A percentile compares a stretch with the other conserved stretches of the same genome.
Evolutionary conservation across 2,113 vertebrate species (phyloP).

Genomic region (Trachemys scripta): DNA sequence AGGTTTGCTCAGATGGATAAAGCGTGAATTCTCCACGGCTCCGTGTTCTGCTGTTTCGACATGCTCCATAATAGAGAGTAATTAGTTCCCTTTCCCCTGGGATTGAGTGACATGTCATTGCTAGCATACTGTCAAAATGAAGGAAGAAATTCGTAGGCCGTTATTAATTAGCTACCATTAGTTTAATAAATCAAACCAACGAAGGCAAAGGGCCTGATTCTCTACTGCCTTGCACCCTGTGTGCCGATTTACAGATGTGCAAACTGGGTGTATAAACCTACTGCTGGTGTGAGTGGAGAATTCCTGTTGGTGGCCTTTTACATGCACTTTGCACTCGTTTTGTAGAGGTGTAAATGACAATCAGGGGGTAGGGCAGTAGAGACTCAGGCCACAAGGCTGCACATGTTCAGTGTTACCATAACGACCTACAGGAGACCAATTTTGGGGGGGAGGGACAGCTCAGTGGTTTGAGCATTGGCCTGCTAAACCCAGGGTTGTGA

Average conservation of each 20-base stretch:
- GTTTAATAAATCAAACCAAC: background rate
- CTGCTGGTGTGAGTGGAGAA: background rate
- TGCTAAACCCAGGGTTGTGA: no score
- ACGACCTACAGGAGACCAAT: fast-evolving
- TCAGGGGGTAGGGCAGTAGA: background rate
- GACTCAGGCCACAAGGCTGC: background rate
- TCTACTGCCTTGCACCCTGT: background rate
- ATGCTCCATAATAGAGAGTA: background rate
- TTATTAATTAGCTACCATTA: background rate
- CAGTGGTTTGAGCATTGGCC: no score
- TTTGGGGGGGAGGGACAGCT: no score
- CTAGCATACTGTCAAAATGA: background rate
- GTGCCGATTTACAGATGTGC: background rate
- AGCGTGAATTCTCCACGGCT: background rate
- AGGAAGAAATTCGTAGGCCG: background rate
- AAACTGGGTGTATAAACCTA: background rate
- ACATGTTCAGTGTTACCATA: background rate
- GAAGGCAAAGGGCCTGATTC: background rate
- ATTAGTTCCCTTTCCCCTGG: background rate
- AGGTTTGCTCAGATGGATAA: background rate
- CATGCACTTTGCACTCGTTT: background rate
- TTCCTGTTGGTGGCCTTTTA: background rate
- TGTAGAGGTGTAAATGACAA: background rate
- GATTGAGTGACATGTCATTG: background rate
- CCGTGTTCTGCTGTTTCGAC: background rate